Conservation (phyloP, 2,797 vertebrate species). For the Micrastur ruficollis region DNA sequence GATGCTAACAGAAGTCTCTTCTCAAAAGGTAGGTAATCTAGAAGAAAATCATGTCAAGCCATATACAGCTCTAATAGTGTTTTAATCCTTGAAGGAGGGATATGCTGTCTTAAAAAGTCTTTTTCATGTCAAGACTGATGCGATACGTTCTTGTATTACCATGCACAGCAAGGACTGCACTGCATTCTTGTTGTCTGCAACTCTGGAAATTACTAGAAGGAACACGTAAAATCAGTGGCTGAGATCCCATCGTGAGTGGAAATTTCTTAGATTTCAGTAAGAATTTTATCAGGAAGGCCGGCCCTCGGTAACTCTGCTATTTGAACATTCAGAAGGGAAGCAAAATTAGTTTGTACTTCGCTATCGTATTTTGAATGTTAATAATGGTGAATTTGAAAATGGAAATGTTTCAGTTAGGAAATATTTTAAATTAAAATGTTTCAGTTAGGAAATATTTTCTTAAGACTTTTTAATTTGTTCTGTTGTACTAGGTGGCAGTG, state of each 20-base stretch:
- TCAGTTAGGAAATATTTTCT: not conserved
- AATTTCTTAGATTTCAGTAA: not conserved
- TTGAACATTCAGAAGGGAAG: not conserved
- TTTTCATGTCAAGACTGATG: not conserved
- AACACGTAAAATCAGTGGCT: not conserved
- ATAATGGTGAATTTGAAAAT: not conserved
- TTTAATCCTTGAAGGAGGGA: not conserved
- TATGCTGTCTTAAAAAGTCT: not conserved
- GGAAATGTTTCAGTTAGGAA: not conserved
- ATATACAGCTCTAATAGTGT: not conserved
- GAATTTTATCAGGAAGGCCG: not conserved
- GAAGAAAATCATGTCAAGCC: not conserved
- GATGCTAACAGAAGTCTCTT: not conserved
- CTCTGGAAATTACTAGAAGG: not conserved
- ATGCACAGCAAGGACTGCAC: not conserved
- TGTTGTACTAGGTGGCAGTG: constrained; percentile 57
- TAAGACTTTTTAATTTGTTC: not conserved
- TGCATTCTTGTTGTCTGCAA: not conserved
- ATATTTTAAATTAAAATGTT: not conserved
- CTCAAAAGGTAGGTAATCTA: constrained; percentile 2
- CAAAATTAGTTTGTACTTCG: not conserved
- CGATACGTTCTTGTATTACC: not conserved
- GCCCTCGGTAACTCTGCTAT: not conserved
- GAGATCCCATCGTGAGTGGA: not conserved
- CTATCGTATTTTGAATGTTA: not conserved